A percentile compares a stretch with the other conserved stretches of the same genome.
Conservation (phyloP, 2,888 invertebrate species). For the Timandra comae region DNA sequence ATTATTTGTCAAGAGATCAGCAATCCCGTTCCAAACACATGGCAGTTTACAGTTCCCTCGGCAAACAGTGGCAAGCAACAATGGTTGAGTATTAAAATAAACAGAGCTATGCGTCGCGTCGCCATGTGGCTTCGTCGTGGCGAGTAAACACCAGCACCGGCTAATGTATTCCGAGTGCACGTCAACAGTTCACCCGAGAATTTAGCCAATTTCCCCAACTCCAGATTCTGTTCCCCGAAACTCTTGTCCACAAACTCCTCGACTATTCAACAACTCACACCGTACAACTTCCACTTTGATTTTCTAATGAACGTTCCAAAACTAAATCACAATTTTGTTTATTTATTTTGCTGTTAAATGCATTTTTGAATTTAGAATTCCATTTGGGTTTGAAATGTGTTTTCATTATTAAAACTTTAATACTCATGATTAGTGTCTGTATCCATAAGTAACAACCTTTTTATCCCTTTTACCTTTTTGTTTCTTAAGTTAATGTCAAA, state of each 20-base stretch:
- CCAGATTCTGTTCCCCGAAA: conserved; percentile 8
- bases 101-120: conserved; percentile 44
- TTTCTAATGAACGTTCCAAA: conserved; percentile 39
- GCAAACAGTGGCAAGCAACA: conserved; percentile 64
- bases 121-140: conserved; percentile 63
- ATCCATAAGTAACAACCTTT: no score
- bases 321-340: conserved; percentile 21
- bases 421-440: no score
- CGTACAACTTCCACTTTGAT: conserved; percentile 35
- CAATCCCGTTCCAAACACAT: conserved; percentile 26
- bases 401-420: no score
- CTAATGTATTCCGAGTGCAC: conserved; percentile 65
- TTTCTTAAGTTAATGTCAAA: no score
- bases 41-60: conserved; percentile 58
- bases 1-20: conserved; percentile 21
- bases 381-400: no score
- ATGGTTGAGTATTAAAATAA: conserved; percentile 75
- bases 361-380: conserved; percentile 1
- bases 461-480: no score
- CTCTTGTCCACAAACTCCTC: conserved; percentile 12
- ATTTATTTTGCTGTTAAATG: neutral
- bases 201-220: conserved; percentile 18
- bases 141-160: conserved; percentile 52
- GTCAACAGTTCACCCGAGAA: conserved; percentile 22
- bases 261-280: conserved; percentile 24